phyloP scores from a whole-genome alignment of 2,797 vertebrate species.

The Benthosema pterotum region DNA sequence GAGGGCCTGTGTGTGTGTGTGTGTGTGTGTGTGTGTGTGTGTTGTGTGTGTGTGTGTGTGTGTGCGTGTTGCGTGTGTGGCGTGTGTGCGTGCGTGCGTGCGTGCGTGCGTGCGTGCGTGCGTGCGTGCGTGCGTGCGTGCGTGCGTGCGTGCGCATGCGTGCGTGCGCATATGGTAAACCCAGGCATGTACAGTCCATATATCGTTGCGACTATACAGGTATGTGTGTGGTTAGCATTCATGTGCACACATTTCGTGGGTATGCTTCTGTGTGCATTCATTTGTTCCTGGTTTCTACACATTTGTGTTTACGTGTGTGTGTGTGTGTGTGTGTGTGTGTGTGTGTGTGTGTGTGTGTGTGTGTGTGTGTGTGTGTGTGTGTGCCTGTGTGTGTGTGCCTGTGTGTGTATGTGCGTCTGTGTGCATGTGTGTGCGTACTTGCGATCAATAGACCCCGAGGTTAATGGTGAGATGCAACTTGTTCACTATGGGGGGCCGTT shows the following conservation, averaged over 20 bases:
- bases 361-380: constrained; percentile 13
- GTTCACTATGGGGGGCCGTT: too few species aligned
- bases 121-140: not conserved
- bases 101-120: constrained; percentile 14
- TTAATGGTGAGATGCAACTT: constrained; percentile 73
- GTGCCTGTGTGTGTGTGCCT: not conserved
- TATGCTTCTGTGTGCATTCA: too few species aligned
- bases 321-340: constrained; percentile 9
- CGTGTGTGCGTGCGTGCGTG: too few species aligned
- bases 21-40: too few species aligned
- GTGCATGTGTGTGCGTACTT: constrained; percentile 2
- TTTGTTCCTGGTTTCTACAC: too few species aligned
- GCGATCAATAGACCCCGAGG: constrained; percentile 66
- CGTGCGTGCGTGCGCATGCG: not conserved
- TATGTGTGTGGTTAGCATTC: too few species aligned
- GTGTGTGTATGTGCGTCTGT: constrained; percentile 10
- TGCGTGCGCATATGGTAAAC: too few species aligned
- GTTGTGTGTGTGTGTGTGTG: not conserved
- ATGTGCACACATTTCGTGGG: too few species aligned
- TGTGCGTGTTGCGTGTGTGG: constrained; percentile 21
- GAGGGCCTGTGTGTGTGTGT: constrained; percentile 21
- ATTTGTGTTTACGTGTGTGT: not conserved
- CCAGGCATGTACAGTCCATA: too few species aligned
- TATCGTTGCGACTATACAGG: too few species aligned
- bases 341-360: constrained; percentile 1